A percentile compares a stretch with the other conserved stretches of the same genome.
Conservation (phyloP, 2,797 vertebrate species). For the Pangasius sanitwongsei region DNA sequence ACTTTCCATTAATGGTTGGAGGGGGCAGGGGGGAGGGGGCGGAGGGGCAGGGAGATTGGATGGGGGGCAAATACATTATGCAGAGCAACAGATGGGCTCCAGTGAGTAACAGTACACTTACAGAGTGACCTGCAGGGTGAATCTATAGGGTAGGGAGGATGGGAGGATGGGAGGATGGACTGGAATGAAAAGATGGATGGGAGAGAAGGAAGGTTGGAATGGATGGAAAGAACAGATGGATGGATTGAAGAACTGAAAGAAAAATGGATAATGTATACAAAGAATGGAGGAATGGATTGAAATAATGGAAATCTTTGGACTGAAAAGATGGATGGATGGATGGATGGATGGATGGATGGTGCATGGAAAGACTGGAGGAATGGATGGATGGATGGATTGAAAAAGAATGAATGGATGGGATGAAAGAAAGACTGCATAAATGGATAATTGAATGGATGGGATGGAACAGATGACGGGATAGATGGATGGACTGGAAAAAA, state of each 20-base stretch:
- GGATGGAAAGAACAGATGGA: neutral
- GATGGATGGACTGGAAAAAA: neutral
- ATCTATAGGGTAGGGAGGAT: neutral
- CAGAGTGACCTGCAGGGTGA: constrained; percentile 1
- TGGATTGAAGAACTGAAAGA: neutral
- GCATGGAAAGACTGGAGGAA: neutral
- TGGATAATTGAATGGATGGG: neutral
- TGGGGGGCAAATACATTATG: constrained; percentile 10
- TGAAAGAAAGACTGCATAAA: neutral
- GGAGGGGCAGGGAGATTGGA: no score
- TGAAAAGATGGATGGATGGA: neutral
- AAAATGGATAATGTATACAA: neutral
- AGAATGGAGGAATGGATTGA: neutral
- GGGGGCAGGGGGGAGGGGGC: neutral
- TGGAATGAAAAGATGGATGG: neutral
- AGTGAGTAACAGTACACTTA: constrained; percentile 15
- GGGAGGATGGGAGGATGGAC: neutral
- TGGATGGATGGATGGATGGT: neutral
- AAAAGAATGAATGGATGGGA: neutral
- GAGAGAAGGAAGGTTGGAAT: neutral
- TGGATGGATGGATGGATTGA: neutral
- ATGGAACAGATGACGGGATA: neutral
- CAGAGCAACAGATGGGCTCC: constrained; percentile 25
- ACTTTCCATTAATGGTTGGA: neutral
- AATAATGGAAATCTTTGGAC: neutral